These are phyloP conservation scores for Drosophila seguyi DNA, from an alignment of 1,140 invertebrate species.

Conservation along the genomic window DNA sequence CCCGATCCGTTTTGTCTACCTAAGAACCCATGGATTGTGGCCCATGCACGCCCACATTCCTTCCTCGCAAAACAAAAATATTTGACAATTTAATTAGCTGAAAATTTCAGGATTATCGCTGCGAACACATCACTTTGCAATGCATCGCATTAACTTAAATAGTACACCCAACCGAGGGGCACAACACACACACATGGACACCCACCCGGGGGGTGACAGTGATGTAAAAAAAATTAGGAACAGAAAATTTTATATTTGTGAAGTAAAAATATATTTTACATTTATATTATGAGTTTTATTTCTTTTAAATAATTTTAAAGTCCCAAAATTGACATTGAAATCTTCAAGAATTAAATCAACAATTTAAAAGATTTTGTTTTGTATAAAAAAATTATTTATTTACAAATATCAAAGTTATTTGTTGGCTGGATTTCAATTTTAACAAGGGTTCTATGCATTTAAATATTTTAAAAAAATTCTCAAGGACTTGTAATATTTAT, in stretches of 20 bases:
- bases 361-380: background rate
- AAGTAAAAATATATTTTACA: background rate
- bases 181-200: background rate
- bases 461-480: no score
- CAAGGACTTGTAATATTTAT: background rate
- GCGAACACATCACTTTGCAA: conserved; percentile 22
- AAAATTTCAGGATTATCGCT: conserved; percentile 75
- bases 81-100: conserved; percentile 84
- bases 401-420: no score
- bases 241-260: background rate
- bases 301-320: background rate
- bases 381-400: background rate
- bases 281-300: no score
- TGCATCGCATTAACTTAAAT: conserved; percentile 36
- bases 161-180: conserved; percentile 5
- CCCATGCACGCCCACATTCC: conserved; percentile 1
- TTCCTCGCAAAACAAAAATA: conserved; percentile 57
- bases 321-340: background rate
- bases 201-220: background rate
- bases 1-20: conserved; percentile 3
- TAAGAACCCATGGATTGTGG: conserved; percentile 9
- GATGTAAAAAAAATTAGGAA: background rate
- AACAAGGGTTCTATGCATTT: background rate
- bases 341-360: background rate
- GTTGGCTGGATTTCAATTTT: background rate